Percentiles rank a stretch among this genome's conserved stretches.
These are phyloP conservation scores for Pandemis cinnamomeana DNA, from an alignment of 2,888 invertebrate genomes.

Conservation along the genomic window DNA sequence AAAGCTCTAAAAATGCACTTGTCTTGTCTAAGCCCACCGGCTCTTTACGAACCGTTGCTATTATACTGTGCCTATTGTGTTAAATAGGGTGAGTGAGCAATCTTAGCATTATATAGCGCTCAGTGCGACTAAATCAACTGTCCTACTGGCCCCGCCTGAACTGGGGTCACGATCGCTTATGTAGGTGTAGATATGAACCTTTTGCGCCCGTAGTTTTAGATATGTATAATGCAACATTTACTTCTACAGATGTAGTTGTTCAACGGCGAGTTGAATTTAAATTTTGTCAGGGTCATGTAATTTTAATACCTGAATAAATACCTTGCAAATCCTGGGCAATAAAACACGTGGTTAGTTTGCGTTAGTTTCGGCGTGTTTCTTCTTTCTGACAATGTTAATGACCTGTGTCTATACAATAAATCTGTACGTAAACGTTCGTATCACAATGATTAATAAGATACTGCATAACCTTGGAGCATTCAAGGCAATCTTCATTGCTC, in stretches of 20 bases:
- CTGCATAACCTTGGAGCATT: slow-evolving; percentile 54
- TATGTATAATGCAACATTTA: slow-evolving; percentile 10
- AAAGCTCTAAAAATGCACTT: not conserved
- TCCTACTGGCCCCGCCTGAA: slow-evolving; percentile 42
- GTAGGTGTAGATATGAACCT: slow-evolving; percentile 36
- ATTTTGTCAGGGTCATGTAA: slow-evolving; percentile 5
- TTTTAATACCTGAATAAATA: not conserved
- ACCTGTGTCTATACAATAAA: slow-evolving; percentile 32
- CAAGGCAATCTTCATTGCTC: slow-evolving; percentile 79
- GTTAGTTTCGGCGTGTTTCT: not conserved
- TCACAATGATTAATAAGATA: slow-evolving; percentile 30
- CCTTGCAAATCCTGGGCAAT: not conserved
- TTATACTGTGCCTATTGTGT: not conserved
- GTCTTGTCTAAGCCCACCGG: not conserved
- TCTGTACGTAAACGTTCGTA: slow-evolving; percentile 13
- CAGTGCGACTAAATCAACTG: slow-evolving; percentile 40
- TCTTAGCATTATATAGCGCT: slow-evolving; percentile 18
- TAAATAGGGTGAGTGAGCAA: slow-evolving; percentile 17
- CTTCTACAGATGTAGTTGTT: not conserved
- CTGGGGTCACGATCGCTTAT: slow-evolving; percentile 39
- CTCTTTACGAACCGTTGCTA: not conserved
- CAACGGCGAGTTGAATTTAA: not conserved
- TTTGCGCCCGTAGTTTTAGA: slow-evolving; percentile 24
- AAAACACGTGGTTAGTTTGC: slow-evolving; percentile 3
- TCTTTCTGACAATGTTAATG: slow-evolving; percentile 34